Percentiles rank a stretch among this genome's conserved stretches.
Conservation (phyloP, 1,140 invertebrate species). For the Radopholus similis region DNA sequence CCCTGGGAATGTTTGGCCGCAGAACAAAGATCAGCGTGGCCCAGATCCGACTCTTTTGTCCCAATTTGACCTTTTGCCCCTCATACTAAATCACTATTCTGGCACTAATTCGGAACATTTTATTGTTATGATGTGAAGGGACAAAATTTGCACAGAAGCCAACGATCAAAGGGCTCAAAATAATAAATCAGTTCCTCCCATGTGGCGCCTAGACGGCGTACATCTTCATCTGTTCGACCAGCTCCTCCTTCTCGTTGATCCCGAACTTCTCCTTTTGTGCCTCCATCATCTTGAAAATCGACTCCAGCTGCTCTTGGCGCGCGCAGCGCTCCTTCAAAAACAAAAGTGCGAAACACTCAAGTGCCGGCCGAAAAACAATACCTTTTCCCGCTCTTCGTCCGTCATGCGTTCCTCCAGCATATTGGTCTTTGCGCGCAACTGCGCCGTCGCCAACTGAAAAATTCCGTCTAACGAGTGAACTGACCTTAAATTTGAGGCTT, state of each 20-base stretch:
- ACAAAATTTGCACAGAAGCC: too few relatives aligned
- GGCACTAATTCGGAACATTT: too few relatives aligned
- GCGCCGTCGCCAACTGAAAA: constrained; percentile 36
- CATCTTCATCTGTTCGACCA: constrained; percentile 33
- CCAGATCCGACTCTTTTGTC: too few relatives aligned
- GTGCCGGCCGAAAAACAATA: not conserved
- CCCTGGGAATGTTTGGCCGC: too few relatives aligned
- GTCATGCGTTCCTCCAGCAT: constrained; percentile 37
- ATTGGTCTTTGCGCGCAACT: constrained; percentile 30
- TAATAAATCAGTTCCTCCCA: too few relatives aligned
- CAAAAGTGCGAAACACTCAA: not conserved
- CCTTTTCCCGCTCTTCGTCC: constrained; percentile 44
- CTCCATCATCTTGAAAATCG: constrained; percentile 39
- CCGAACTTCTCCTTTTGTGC: constrained; percentile 39
- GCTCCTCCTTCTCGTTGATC: constrained; percentile 36
- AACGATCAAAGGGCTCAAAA: too few relatives aligned
- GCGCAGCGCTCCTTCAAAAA: constrained; percentile 31
- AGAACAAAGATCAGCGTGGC: too few relatives aligned
- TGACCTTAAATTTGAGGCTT: too few relatives aligned
- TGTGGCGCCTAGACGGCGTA: constrained; percentile 29
- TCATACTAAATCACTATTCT: too few relatives aligned
- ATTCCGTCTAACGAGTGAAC: not conserved
- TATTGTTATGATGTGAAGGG: too few relatives aligned
- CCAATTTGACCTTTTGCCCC: too few relatives aligned
- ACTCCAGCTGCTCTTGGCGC: constrained; percentile 32